A percentile compares a stretch with the other conserved stretches of the same genome.
Evolutionary conservation across 2,888 invertebrate genomes (phyloP).

Genomic region (Meandrusa payeni): DNA sequence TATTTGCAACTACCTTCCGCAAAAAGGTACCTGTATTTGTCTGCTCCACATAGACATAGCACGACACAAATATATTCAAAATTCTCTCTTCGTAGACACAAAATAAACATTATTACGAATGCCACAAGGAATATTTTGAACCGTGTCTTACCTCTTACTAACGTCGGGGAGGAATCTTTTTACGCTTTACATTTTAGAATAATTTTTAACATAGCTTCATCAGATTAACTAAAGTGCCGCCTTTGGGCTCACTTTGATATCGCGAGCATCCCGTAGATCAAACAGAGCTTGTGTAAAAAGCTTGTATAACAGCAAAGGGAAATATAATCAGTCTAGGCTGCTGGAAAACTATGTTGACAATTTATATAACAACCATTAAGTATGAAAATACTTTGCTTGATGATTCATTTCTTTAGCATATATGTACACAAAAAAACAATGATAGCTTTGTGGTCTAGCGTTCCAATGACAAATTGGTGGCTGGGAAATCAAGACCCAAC

Average conservation of each 20-base stretch:
- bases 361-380: too few species aligned
- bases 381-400: too few species aligned
- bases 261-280: constrained; percentile 59
- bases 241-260: constrained; percentile 60
- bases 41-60: too few species aligned
- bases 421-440: too few species aligned
- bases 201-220: constrained; percentile 46
- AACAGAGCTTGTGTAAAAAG: constrained; percentile 38
- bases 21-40: neutral
- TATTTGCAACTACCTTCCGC: constrained; percentile 18
- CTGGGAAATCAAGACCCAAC: too few species aligned
- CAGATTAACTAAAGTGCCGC: constrained; percentile 54
- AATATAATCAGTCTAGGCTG: constrained; percentile 17
- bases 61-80: constrained; percentile 1
- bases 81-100: constrained; percentile 2
- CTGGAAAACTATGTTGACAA: constrained; percentile 11
- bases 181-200: constrained; percentile 19
- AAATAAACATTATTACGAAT: constrained; percentile 12
- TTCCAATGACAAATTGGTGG: too few species aligned
- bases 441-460: too few species aligned
- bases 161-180: constrained; percentile 10
- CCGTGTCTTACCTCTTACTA: neutral
- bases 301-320: constrained; percentile 17
- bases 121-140: constrained; percentile 8
- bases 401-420: too few species aligned